Evolutionary conservation across 2,113 vertebrate species (phyloP), one percentile per base, ranked within the genome.

Genomic region (Centropus unirufus): DNA sequence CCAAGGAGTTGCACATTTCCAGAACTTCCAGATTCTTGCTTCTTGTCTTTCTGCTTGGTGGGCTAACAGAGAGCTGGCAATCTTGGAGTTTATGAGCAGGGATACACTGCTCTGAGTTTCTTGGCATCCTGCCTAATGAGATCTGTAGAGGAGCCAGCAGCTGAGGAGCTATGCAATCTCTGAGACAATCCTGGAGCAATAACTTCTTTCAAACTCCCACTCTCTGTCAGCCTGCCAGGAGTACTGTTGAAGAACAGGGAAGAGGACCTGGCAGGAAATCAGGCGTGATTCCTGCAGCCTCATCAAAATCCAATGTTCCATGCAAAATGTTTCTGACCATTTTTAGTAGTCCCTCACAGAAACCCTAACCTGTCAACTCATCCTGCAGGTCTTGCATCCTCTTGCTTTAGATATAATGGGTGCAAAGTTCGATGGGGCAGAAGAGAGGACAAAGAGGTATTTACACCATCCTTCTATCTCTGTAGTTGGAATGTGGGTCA

Each of bases 61-160:
- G 72, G 73, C 80, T 94, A 90, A 83, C 42, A 59, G 80, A 58
- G 63, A 89, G 47, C 44, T 95, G 92, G 39, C 91, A 96, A 77
- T 39, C 39, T 91, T 44, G 62, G 57, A 89, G 64, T 95, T 90
- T 92, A 67, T 89, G 34, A 72, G 76, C 42, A 94, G 76, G 87
- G 69, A 81, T 74, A 86, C 52, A 67, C 90, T 34, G 8, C 76
- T 94, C 64, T 55, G 86, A 92, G 86, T 93, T 96, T 91, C 55
- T 92, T 97, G 96, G 95, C 94, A 93, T 49, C 29, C 42, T 95
- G 92, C 96, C 96, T 97, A 94, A 96, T 93, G 80, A 95, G 94
- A 93, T 89, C 76, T 96, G 95, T 90, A 89, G 80, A 81, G 34
- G 7, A 96, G 92, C 92, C 95, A 96, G 68, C 90, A 96, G 9